phyloP scores from a whole-genome alignment of 1,140 invertebrate species.

The Zaprionus africanus region DNA sequence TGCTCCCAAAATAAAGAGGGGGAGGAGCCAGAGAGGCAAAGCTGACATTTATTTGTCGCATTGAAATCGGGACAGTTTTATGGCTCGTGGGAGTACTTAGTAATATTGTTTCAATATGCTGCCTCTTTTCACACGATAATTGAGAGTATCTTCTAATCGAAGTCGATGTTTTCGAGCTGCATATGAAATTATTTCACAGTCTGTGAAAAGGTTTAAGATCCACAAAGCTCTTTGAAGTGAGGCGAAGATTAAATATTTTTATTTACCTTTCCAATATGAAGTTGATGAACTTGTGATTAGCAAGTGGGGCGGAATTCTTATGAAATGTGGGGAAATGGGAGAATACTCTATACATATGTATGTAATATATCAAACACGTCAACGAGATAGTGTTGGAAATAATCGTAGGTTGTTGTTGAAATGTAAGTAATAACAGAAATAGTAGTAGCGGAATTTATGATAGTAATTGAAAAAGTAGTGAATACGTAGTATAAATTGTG shows the following conservation, averaged over 20 bases:
- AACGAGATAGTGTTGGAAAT: not conserved
- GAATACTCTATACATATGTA: not conserved
- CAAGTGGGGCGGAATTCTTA: not conserved
- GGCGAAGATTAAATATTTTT: slow-evolving; percentile 2
- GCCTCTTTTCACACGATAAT: slow-evolving; percentile 30
- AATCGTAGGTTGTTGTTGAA: too few species aligned
- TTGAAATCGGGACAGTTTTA: slow-evolving; percentile 47
- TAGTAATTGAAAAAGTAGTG: not conserved
- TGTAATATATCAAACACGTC: not conserved
- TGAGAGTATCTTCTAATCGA: slow-evolving; percentile 2
- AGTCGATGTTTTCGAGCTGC: not conserved
- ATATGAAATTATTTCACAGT: slow-evolving; percentile 16
- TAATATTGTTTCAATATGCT: slow-evolving; percentile 22
- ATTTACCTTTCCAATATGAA: not conserved
- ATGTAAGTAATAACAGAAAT: not conserved
- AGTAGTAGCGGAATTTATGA: not conserved
- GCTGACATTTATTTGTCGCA: slow-evolving; percentile 59
- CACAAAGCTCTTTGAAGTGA: not conserved
- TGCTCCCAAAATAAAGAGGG: slow-evolving; percentile 25
- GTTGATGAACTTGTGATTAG: not conserved
- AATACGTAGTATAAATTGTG: not conserved
- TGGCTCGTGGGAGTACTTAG: slow-evolving; percentile 29
- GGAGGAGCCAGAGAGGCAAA: slow-evolving; percentile 10
- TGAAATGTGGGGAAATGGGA: not conserved
- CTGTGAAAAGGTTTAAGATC: not conserved